A percentile compares a stretch with the other conserved stretches of the same genome.
phyloP scores from a whole-genome alignment of 2,888 invertebrate genomes.

The Epirrita christyi region DNA sequence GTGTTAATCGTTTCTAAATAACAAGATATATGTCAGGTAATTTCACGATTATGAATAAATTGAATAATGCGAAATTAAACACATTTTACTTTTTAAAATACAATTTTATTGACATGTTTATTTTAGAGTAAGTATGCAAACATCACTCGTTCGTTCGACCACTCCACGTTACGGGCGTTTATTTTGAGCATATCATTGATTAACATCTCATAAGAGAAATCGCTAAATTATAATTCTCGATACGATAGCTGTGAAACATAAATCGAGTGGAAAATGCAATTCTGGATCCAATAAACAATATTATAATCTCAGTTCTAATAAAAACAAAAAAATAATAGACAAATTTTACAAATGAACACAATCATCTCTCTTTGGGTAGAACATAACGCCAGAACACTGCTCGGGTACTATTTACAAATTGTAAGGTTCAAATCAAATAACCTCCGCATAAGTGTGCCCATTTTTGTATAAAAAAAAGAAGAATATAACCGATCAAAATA shows the following conservation, averaged over 20 bases:
- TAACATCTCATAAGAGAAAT: constrained; percentile 44
- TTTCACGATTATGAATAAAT: no score
- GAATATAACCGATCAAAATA: constrained; percentile 23
- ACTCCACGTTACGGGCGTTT: constrained; percentile 59
- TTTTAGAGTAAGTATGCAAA: constrained; percentile 79
- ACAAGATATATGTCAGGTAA: no score
- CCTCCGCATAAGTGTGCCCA: constrained; percentile 45
- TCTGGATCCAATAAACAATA: constrained; percentile 79
- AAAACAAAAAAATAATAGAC: constrained; percentile 58
- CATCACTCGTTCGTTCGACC: constrained; percentile 76
- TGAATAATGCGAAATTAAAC: constrained; percentile 41
- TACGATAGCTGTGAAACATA: constrained; percentile 45
- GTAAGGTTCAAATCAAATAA: constrained; percentile 41
- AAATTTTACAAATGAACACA: constrained; percentile 77
- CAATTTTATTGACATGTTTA: constrained; percentile 83
- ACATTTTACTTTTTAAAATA: constrained; percentile 74
- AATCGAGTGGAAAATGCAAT: constrained; percentile 74
- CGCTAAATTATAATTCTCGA: constrained; percentile 50
- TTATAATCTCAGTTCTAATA: constrained; percentile 71
- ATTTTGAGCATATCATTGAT: constrained; percentile 71
- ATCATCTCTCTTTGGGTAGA: constrained; percentile 73
- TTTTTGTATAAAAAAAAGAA: constrained; percentile 29
- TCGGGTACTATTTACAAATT: constrained; percentile 57
- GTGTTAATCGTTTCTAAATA: no score
- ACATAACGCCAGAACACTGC: constrained; percentile 62